A percentile compares a stretch with the other conserved stretches of the same genome.
These are phyloP conservation scores for Rousettus madagascariensis DNA, from an alignment of 2,797 vertebrate genomes.

Conservation along the genomic window DNA sequence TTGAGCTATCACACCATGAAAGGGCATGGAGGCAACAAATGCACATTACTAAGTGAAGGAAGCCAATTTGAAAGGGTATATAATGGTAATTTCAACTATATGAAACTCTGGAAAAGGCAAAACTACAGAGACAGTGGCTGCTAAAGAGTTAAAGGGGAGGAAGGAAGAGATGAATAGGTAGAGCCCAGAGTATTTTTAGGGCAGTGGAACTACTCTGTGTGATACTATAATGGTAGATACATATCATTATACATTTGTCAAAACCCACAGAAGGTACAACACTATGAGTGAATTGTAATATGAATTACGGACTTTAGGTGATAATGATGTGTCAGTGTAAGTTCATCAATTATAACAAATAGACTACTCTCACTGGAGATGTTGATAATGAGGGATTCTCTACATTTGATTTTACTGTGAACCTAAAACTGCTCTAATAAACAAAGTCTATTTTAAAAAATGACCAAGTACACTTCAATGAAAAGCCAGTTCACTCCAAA, in stretches of 20 bases:
- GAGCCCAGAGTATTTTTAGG: not conserved
- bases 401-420: not conserved
- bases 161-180: not conserved
- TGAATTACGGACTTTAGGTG: not conserved
- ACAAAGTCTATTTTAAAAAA: not conserved
- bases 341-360: not conserved
- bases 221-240: not conserved
- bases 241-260: not conserved
- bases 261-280: not conserved
- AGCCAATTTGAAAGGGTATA: not conserved
- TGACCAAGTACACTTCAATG: not conserved
- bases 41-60: not conserved
- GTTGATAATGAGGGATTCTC: not conserved
- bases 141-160: not conserved
- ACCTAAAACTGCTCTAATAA: not conserved
- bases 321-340: not conserved
- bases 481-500: conserved; percentile 13
- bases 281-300: not conserved
- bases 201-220: not conserved
- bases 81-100: not conserved
- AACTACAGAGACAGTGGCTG: not conserved
- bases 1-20: not conserved
- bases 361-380: not conserved
- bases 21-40: not conserved
- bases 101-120: not conserved